Base-by-base conservation (phyloP, 2,888 invertebrate species). In the Argyresthia albistria region DNA sequence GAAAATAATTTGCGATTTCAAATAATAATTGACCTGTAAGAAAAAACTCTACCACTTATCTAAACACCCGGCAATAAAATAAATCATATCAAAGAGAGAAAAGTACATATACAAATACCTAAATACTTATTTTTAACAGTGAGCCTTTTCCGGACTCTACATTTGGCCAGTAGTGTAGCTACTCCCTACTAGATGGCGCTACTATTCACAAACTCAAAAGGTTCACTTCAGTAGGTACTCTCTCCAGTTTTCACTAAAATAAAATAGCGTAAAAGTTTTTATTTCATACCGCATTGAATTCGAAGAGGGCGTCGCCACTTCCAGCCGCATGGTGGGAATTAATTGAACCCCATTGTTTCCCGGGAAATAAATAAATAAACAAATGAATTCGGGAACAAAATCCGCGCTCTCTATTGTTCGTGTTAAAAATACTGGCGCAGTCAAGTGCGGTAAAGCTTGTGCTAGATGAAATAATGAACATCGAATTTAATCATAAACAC, bases 161-260 rank as follows among this genome's bases (percentile, higher is more conserved):
- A 45, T n/a, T 15, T 45, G 12, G 8, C 10, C 10, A n/a, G 4
- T 50, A 16, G 35, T 47, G 14, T 47, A 15, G 55, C 83, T 79
- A 82, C 76, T 79, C 69, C 55, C 56, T 70, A 62, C 69, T 65
- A 80, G 82, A 74, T 79, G 73, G 69, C 69, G 67, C 50, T 63
- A 54, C 4, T 11, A 39, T 8, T n/a, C 25, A 25, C 25, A 6
- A 25, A 25, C 2, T 25, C 25, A 25, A 25, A 25, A 25, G 25
- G 25, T 25, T 25, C 25, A 25, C 25, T 25, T 4, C n/a, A n/a
- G n/a, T n/a, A n/a, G n/a, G n/a, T n/a, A n/a, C n/a, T n/a, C n/a
- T n/a, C 25, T 25, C 25, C 25, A 25, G 3, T 25, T 25, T 6
- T 25, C 25, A n/a, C n/a, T 14, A 14, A 8, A 46, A 46, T 16